Percentiles rank a stretch among this genome's conserved stretches.
These are phyloP conservation scores for Egretta garzetta DNA, from an alignment of 2,113 vertebrate species.

Conservation along the genomic window DNA sequence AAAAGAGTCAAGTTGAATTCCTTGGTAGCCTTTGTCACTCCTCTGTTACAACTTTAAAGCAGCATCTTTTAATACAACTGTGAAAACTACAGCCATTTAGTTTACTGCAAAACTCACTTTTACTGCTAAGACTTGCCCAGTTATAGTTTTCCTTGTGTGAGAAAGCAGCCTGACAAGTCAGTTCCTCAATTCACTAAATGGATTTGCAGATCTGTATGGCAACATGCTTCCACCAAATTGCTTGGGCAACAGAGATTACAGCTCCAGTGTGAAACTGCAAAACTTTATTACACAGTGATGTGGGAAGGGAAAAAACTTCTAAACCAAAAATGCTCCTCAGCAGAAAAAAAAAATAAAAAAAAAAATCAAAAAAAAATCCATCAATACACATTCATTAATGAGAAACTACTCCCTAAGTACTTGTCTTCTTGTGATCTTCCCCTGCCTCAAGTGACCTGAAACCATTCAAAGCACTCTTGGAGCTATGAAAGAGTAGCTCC, in stretches of 20 bases:
- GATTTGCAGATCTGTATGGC: background rate
- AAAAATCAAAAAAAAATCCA: background rate
- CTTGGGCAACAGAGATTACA: background rate
- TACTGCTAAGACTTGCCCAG: background rate
- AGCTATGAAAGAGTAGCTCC: background rate
- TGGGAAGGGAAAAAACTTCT: background rate
- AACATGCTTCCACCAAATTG: background rate
- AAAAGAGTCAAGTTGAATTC: background rate
- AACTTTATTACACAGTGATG: background rate
- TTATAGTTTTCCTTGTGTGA: background rate
- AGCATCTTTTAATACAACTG: background rate
- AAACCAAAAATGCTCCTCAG: background rate
- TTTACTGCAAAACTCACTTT: background rate
- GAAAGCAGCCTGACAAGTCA: background rate
- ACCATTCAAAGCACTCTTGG: background rate
- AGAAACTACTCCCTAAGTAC: background rate
- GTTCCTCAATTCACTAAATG: background rate
- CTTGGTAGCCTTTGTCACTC: background rate
- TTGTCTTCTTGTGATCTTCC: background rate
- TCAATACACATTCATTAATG: background rate
- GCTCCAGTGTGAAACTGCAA: background rate
- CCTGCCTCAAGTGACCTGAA: background rate
- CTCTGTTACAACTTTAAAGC: background rate
- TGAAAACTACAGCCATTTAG: background rate
- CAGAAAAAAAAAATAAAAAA: no score